These are phyloP conservation scores for Kuschelorhynchus macadamiae DNA, from an alignment of 2,888 invertebrate species.

Conservation along the genomic window DNA sequence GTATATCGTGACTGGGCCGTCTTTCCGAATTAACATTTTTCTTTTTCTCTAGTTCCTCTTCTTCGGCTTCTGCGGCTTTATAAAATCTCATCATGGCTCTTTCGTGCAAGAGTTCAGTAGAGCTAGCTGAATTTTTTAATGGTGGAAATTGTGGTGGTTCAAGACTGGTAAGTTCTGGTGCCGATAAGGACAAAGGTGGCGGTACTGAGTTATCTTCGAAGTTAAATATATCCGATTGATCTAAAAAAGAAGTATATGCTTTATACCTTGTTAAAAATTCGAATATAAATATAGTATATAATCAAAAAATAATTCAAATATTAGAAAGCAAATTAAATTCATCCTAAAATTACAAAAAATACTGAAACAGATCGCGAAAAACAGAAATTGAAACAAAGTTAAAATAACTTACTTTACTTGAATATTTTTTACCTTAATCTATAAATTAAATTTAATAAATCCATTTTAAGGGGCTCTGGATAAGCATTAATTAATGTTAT, in stretches of 20 bases:
- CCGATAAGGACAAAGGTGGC: conserved; percentile 86
- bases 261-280: no score
- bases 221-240: conserved; percentile 69
- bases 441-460: no score
- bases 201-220: conserved; percentile 79
- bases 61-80: conserved; percentile 82
- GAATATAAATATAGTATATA: no score
- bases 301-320: no score
- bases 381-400: no score
- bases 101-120: conserved; percentile 86
- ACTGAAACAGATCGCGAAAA: no score
- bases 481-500: no score
- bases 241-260: conserved; percentile 43
- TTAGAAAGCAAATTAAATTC: no score
- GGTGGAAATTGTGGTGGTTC: conserved; percentile 72
- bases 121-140: conserved; percentile 83
- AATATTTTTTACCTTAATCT: no score
- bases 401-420: no score
- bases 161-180: conserved; percentile 80
- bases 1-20: conserved; percentile 57
- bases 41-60: conserved; percentile 71
- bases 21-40: conserved; percentile 47
- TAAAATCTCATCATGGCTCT: conserved; percentile 87
- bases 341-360: no score
- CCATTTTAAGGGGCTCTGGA: no score